These are phyloP conservation scores for Thunnus maccoyii DNA, from an alignment of 2,113 vertebrate species.

Conservation along the genomic window DNA sequence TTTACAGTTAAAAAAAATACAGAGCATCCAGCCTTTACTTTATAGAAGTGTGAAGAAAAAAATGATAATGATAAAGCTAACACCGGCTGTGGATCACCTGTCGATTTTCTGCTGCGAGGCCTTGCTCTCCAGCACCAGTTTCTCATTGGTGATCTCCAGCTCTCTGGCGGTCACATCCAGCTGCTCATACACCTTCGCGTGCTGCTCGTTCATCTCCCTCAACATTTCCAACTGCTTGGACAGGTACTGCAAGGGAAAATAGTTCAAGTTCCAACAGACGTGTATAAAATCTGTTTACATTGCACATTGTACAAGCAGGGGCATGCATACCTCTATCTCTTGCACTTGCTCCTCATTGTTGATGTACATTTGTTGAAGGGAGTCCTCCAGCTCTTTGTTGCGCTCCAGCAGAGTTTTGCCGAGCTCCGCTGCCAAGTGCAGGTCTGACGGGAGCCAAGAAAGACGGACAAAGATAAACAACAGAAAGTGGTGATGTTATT, in stretches of 20 bases:
- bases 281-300: neutral
- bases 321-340: conserved; percentile 91
- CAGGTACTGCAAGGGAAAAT: conserved; percentile 87
- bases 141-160: conserved; percentile 96
- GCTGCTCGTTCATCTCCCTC: conserved; percentile 97
- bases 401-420: conserved; percentile 97
- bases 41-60: too few species aligned
- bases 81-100: conserved; percentile 82
- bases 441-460: conserved; percentile 78
- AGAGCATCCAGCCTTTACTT: too few species aligned
- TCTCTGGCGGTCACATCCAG: conserved; percentile 94
- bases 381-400: conserved; percentile 98
- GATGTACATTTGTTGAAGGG: conserved; percentile 96
- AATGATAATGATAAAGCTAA: neutral
- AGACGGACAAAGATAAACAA: conserved; percentile 15
- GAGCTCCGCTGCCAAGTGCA: conserved; percentile 94
- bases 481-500: neutral
- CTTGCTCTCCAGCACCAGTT: conserved; percentile 96
- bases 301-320: neutral
- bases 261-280: neutral
- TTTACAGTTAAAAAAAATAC: too few species aligned
- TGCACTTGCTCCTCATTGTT: conserved; percentile 97
- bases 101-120: conserved; percentile 96
- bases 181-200: conserved; percentile 97
- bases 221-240: conserved; percentile 95